Conservation (phyloP, 2,113 vertebrate genomes). For the Arothron firmamentum region DNA sequence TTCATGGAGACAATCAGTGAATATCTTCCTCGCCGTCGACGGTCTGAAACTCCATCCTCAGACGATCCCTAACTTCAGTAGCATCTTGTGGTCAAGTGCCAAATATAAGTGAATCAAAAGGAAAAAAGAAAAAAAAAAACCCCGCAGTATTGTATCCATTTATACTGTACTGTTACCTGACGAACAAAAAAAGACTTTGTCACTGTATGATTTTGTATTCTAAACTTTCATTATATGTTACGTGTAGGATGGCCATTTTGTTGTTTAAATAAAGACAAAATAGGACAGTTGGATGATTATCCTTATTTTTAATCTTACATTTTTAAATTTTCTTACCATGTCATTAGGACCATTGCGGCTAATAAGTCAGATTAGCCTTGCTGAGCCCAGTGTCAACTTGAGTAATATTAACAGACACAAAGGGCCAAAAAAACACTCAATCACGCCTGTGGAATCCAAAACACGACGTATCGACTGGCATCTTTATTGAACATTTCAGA, state of each 20-base stretch:
- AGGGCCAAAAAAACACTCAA: too few species aligned
- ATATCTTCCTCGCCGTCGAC: conserved; percentile 13
- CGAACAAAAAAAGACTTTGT: conserved; percentile 63
- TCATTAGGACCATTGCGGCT: not conserved
- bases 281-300: conserved; percentile 12
- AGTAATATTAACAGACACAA: too few species aligned
- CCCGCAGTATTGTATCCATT: conserved; percentile 72
- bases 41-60: too few species aligned
- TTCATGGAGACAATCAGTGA: not conserved
- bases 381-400: too few species aligned
- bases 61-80: conserved; percentile 46
- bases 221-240: conserved; percentile 66
- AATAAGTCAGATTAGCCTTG: too few species aligned
- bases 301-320: not conserved
- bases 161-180: conserved; percentile 71
- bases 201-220: conserved; percentile 76
- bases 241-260: conserved; percentile 71
- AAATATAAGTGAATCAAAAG: conserved; percentile 64
- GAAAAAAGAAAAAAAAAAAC: conserved; percentile 22
- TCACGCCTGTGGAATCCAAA: not conserved
- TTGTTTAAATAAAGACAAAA: conserved; percentile 69
- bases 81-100: conserved; percentile 80
- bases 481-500: conserved; percentile 24
- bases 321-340: not conserved
- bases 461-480: not conserved